Evolutionary conservation across 2,888 invertebrate genomes (phyloP).

Genomic region (Melinaea marsaeus): DNA sequence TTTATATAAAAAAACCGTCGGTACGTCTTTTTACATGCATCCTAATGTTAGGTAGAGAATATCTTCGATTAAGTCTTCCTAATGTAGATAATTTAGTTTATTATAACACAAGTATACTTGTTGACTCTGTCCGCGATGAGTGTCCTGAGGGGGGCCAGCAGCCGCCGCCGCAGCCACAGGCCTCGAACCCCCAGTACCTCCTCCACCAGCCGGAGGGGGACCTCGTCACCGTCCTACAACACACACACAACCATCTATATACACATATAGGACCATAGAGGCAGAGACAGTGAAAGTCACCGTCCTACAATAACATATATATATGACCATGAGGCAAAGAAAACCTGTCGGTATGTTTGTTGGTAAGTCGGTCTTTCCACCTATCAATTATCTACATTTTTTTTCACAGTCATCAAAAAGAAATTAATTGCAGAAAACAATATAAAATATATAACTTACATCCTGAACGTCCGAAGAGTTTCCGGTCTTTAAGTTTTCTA

Average conservation of each 20-base stretch:
- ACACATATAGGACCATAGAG: background rate
- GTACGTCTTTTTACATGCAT: no score
- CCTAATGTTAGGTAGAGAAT: no score
- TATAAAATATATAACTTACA: slow-evolving; percentile 43
- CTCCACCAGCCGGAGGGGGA: slow-evolving; percentile 60
- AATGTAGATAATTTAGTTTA: no score
- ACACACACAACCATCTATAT: background rate
- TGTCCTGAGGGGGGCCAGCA: slow-evolving; percentile 65
- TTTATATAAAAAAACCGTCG: no score
- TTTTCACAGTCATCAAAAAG: background rate
- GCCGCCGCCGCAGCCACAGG: slow-evolving; percentile 59
- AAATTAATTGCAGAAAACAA: background rate
- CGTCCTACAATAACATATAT: no score
- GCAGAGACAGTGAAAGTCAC: no score
- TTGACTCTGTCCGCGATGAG: slow-evolving; percentile 68
- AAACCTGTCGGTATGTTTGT: no score
- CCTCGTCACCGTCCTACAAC: slow-evolving; percentile 63
- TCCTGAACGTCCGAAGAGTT: slow-evolving; percentile 64
- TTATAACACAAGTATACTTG: slow-evolving; percentile 45
- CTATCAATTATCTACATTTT: no score
- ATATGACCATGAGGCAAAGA: no score
- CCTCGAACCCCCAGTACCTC: slow-evolving; percentile 68
- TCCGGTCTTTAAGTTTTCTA: slow-evolving; percentile 57
- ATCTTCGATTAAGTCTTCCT: no score
- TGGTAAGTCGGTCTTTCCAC: no score